Percentiles rank a stretch among this genome's conserved stretches.
Evolutionary conservation across 2,113 vertebrate species (phyloP).

Genomic region (Piaya cayana): DNA sequence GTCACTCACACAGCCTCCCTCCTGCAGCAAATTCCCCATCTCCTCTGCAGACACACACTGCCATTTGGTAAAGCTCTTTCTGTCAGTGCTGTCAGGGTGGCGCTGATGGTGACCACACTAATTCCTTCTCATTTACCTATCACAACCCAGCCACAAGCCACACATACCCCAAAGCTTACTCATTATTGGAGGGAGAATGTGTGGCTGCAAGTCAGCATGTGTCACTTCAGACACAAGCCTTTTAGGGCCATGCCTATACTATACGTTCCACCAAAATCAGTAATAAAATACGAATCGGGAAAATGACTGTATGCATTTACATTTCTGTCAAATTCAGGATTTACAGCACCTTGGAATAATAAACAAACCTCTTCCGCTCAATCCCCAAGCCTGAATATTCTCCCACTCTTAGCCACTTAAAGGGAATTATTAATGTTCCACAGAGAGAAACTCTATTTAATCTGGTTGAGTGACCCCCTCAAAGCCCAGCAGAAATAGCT

Average conservation of each 20-base stretch:
- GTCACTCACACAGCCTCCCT: background rate
- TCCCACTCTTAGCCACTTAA: background rate
- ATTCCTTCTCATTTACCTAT: background rate
- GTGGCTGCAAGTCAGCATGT: conserved; percentile 23
- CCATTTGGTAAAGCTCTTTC: background rate
- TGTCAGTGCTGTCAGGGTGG: background rate
- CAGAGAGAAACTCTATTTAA: background rate
- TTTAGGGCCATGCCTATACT: background rate
- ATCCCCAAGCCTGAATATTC: background rate
- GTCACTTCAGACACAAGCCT: conserved; percentile 17
- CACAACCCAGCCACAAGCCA: background rate
- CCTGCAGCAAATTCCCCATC: background rate
- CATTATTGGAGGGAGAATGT: background rate
- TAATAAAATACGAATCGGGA: conserved; percentile 44
- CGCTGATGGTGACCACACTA: background rate
- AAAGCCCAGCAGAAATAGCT: background rate
- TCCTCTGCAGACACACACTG: background rate
- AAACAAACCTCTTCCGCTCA: conserved; percentile 44
- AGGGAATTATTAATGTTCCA: conserved; percentile 7
- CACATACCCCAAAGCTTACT: background rate
- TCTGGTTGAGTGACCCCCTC: background rate
- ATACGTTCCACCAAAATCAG: background rate
- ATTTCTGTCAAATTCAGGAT: conserved; percentile 11
- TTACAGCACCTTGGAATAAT: conserved; percentile 26
- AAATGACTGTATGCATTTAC: background rate